Conservation (phyloP, 2,113 vertebrate species). For the Psittacula cyanocephala region DNA sequence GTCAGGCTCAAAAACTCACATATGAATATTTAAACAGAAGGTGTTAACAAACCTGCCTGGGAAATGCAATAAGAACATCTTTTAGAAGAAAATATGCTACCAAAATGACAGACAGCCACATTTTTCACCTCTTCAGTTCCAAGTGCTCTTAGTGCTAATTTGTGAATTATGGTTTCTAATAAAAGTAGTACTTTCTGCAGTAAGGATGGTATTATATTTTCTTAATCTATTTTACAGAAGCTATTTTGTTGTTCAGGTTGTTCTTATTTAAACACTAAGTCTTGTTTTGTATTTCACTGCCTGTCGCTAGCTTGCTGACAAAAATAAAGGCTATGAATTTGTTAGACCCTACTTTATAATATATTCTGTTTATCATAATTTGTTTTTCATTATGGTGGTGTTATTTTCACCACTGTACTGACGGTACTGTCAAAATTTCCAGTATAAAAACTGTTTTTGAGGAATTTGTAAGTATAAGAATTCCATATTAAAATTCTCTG, state of each 20-base stretch:
- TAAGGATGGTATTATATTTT: background rate
- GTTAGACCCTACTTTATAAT: slow-evolving; percentile 63
- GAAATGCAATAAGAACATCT: background rate
- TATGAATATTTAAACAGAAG: slow-evolving; percentile 58
- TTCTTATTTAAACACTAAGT: slow-evolving; percentile 49
- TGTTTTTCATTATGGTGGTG: slow-evolving; percentile 62
- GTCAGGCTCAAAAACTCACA: background rate
- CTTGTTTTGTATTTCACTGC: slow-evolving; percentile 41
- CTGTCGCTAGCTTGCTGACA: slow-evolving; percentile 48
- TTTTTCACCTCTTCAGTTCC: background rate
- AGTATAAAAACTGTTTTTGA: slow-evolving; percentile 59
- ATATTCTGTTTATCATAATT: slow-evolving; percentile 68
- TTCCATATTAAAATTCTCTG: slow-evolving; percentile 43
- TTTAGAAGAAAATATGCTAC: slow-evolving; percentile 14
- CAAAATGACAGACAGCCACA: slow-evolving; percentile 1
- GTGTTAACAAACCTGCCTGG: slow-evolving; percentile 28
- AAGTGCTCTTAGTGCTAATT: slow-evolving; percentile 39
- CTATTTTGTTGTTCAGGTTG: background rate
- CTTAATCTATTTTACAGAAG: slow-evolving; percentile 43
- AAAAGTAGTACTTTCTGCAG: slow-evolving; percentile 26
- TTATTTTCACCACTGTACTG: slow-evolving; percentile 45
- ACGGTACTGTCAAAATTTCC: slow-evolving; percentile 63
- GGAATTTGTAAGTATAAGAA: background rate
- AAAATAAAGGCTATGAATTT: slow-evolving; percentile 62
- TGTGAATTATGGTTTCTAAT: slow-evolving; percentile 27